Conservation (phyloP, 2,797 vertebrate species). For the Pseudochaenichthys georgianus region DNA sequence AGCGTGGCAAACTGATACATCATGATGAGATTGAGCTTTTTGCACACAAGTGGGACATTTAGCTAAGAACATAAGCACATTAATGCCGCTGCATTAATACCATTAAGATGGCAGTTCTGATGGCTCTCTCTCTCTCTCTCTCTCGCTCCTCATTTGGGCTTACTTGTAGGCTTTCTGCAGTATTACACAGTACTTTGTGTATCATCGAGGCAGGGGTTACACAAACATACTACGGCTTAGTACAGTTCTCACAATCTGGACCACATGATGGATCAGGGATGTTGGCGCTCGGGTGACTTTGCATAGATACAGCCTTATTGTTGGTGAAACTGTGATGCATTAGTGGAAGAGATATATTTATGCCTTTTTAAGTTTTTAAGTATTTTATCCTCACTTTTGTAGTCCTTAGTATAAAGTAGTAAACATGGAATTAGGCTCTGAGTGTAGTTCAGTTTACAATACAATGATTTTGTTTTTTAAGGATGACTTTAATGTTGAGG, state of each 20-base stretch:
- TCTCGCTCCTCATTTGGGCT: constrained; percentile 1
- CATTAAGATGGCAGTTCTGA: constrained; percentile 53
- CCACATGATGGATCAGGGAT: constrained; percentile 28
- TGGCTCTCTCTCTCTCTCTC: not conserved
- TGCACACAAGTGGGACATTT: constrained; percentile 62
- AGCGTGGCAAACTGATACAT: constrained; percentile 34
- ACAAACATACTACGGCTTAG: constrained; percentile 30
- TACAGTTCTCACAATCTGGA: constrained; percentile 38
- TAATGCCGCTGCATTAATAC: constrained; percentile 76
- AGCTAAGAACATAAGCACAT: constrained; percentile 78
- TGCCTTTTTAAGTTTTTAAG: constrained; percentile 3
- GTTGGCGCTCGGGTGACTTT: constrained; percentile 28
- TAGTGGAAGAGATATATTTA: constrained; percentile 17
- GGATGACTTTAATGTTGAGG: not conserved
- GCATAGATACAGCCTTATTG: constrained; percentile 35
- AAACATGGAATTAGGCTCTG: not conserved
- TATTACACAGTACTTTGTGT: constrained; percentile 37
- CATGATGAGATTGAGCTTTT: constrained; percentile 52
- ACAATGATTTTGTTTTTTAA: not conserved
- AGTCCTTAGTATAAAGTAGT: not conserved
- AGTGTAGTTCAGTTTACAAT: not conserved
- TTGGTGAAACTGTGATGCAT: constrained; percentile 35
- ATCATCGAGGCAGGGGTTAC: constrained; percentile 35
- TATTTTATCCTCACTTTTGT: constrained; percentile 30
- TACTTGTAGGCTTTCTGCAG: constrained; percentile 39